A percentile compares a stretch with the other conserved stretches of the same genome.
These are phyloP conservation scores for Caenorhabditis macrosperma DNA, from an alignment of 2,888 invertebrate genomes.

Conservation along the genomic window DNA sequence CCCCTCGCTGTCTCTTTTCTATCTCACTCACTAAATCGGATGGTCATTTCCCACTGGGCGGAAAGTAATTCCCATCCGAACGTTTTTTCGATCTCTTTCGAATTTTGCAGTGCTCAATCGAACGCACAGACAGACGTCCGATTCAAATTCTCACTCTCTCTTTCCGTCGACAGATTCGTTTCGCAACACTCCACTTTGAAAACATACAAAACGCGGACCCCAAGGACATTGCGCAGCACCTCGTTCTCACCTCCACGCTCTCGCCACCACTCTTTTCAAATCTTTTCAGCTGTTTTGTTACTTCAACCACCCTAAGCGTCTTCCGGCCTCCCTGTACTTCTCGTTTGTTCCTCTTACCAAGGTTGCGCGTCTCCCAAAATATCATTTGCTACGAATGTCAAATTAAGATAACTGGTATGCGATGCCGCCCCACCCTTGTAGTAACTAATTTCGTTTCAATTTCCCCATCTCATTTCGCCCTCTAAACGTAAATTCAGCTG, in stretches of 20 bases:
- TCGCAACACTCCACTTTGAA: background rate
- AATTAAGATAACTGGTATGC: no score
- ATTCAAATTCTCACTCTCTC: background rate
- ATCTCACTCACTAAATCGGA: slow-evolving; percentile 1
- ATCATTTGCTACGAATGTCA: no score
- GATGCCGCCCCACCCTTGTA: no score
- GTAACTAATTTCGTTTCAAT: no score
- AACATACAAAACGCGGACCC: background rate
- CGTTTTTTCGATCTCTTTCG: background rate
- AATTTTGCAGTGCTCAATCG: background rate
- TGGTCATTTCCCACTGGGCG: background rate
- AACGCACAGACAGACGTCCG: no score
- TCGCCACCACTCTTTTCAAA: background rate
- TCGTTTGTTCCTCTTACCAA: no score
- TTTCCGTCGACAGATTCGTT: background rate
- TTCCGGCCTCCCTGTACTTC: no score
- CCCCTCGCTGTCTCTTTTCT: slow-evolving; percentile 9
- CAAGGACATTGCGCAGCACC: background rate
- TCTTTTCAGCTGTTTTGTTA: background rate
- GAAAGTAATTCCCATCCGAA: background rate
- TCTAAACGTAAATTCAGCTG: no score
- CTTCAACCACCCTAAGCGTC: no score
- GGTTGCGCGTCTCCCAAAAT: no score
- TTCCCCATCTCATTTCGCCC: no score
- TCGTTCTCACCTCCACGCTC: background rate